These are phyloP conservation scores for Muschampia plurimacula DNA, from an alignment of 2,888 invertebrate genomes.

Conservation along the genomic window DNA sequence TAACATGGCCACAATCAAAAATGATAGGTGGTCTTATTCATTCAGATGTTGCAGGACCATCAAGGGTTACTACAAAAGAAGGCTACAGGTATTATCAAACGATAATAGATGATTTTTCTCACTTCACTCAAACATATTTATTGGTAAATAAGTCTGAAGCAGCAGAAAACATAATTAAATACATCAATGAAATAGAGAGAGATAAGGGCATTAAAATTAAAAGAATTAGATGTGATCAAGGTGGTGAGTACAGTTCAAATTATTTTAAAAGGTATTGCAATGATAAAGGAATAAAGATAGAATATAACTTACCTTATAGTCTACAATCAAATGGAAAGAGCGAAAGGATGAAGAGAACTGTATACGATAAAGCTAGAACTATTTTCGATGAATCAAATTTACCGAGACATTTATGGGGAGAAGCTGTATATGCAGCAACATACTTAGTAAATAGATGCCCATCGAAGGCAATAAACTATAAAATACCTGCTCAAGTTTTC, in stretches of 20 bases:
- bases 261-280: background rate
- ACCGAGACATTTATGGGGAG: too few species aligned
- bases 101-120: background rate
- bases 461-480: too few species aligned
- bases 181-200: background rate
- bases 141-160: background rate
- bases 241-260: background rate
- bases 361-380: background rate
- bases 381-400: too few species aligned
- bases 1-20: too few species aligned
- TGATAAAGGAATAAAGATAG: background rate
- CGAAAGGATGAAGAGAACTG: background rate
- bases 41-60: background rate
- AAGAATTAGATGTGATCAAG: background rate
- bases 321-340: background rate
- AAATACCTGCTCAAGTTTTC: too few species aligned
- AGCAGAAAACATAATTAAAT: background rate
- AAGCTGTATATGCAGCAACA: too few species aligned
- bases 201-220: background rate
- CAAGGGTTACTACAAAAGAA: background rate
- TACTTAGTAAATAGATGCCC: too few species aligned
- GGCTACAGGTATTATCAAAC: background rate
- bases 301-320: background rate
- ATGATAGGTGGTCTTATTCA: too few species aligned
- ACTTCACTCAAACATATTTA: conserved; percentile 9